Percentiles rank a stretch among this genome's conserved stretches.
Conservation (phyloP, 2,797 vertebrate genomes). For the Vultur gryphus region DNA sequence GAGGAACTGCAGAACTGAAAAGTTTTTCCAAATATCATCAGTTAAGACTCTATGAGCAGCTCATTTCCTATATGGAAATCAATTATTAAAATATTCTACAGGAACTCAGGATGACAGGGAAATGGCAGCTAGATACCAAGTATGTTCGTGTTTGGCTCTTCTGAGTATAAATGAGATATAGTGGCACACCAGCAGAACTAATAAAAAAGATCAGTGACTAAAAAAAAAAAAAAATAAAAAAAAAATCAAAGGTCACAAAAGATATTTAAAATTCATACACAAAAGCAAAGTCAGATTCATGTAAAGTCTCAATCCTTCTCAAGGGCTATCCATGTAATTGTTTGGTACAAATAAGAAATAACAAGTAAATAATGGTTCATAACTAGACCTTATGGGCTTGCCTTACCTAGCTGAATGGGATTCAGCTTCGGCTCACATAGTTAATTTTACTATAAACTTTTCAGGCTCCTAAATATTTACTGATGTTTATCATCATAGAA, state of each 20-base stretch:
- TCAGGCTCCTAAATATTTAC: conserved; percentile 9
- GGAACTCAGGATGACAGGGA: background rate
- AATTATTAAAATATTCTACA: background rate
- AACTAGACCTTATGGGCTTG: background rate
- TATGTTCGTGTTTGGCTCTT: background rate
- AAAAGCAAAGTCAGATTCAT: background rate
- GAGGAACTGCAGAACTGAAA: background rate
- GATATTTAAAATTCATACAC: background rate
- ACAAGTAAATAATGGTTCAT: background rate
- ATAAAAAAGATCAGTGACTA: background rate
- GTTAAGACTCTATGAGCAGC: background rate
- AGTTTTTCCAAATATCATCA: background rate
- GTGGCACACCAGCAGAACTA: background rate
- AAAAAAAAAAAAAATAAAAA: background rate
- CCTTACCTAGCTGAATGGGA: background rate
- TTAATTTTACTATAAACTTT: background rate
- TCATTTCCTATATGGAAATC: background rate
- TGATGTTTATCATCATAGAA: conserved; percentile 11
- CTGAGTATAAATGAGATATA: background rate
- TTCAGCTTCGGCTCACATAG: background rate
- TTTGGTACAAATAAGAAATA: background rate
- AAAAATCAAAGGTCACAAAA: background rate
- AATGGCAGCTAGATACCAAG: background rate
- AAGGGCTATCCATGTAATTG: background rate
- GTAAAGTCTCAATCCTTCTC: background rate